A percentile compares a stretch with the other conserved stretches of the same genome.
These are phyloP conservation scores for Mythimna lalbum DNA, from an alignment of 2,888 invertebrate genomes.

Conservation along the genomic window DNA sequence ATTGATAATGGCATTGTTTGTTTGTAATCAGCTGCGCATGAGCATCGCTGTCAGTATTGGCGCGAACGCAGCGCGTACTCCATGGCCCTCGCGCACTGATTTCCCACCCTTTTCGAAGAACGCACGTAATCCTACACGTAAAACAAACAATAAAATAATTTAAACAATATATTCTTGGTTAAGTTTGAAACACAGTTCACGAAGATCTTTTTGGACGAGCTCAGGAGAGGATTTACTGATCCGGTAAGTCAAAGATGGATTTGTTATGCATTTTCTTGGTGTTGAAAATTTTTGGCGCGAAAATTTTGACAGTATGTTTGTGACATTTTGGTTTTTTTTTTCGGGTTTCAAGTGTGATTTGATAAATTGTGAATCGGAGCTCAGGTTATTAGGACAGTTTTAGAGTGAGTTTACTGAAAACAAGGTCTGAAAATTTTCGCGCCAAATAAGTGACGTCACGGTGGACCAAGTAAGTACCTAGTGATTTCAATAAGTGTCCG, in stretches of 20 bases:
- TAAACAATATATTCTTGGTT: background rate
- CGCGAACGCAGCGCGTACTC: slow-evolving; percentile 78
- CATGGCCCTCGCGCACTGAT: slow-evolving; percentile 66
- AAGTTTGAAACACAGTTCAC: background rate
- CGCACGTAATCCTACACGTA: slow-evolving; percentile 57
- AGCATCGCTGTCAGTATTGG: slow-evolving; percentile 81
- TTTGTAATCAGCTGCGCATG: slow-evolving; percentile 78
- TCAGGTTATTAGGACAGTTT: background rate
- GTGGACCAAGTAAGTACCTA: background rate
- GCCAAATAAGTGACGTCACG: background rate
- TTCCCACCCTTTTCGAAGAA: slow-evolving; percentile 67
- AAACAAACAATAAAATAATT: slow-evolving; percentile 21
- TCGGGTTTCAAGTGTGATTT: background rate
- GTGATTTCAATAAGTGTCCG: background rate
- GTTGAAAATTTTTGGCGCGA: slow-evolving; percentile 19
- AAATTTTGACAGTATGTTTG: background rate
- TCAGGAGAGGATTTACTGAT: slow-evolving; percentile 18
- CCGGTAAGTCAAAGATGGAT: slow-evolving; percentile 38
- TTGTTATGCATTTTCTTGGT: background rate
- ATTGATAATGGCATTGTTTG: slow-evolving; percentile 58
- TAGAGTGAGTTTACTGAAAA: background rate
- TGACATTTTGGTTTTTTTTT: background rate
- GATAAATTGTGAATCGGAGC: background rate
- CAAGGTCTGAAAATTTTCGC: background rate
- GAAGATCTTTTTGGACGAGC: slow-evolving; percentile 1